These are phyloP conservation scores for Kuschelorhynchus macadamiae DNA, from an alignment of 2,888 invertebrate species.

Conservation along the genomic window DNA sequence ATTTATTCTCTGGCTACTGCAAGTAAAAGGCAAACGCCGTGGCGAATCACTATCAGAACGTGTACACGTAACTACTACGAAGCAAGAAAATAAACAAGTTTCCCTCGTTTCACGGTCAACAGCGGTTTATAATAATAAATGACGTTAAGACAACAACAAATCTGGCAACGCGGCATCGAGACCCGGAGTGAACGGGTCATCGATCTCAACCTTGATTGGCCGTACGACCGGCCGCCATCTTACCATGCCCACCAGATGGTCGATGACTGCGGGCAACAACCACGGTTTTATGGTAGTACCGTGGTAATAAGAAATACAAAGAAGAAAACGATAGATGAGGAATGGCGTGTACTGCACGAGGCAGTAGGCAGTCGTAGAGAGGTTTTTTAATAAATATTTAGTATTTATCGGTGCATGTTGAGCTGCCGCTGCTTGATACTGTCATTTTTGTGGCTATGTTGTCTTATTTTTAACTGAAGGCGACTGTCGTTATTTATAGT, in stretches of 20 bases:
- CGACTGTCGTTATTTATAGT: too few species aligned
- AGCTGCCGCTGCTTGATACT: neutral
- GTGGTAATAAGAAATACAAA: slow-evolving; percentile 20
- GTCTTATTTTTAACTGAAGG: too few species aligned
- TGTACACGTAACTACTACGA: too few species aligned
- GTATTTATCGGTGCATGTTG: neutral
- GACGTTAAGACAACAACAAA: slow-evolving; percentile 14
- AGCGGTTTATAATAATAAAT: slow-evolving; percentile 11
- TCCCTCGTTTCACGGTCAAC: slow-evolving; percentile 20
- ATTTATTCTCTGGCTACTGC: neutral
- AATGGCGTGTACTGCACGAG: slow-evolving; percentile 21
- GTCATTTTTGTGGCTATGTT: too few species aligned
- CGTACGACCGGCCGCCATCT: slow-evolving; percentile 37
- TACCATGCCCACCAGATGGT: slow-evolving; percentile 42
- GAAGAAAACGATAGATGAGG: slow-evolving; percentile 15
- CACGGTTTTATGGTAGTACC: slow-evolving; percentile 27
- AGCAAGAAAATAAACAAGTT: slow-evolving; percentile 4
- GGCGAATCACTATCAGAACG: neutral
- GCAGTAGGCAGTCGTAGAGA: slow-evolving; percentile 7
- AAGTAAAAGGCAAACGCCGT: neutral
- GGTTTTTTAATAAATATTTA: neutral
- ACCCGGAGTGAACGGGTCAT: slow-evolving; percentile 44
- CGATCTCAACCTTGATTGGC: slow-evolving; percentile 47
- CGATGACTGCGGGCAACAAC: slow-evolving; percentile 45
- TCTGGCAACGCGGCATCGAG: slow-evolving; percentile 27